phyloP scores from a whole-genome alignment of 2,113 vertebrate genomes.

The Oryzias javanicus region DNA sequence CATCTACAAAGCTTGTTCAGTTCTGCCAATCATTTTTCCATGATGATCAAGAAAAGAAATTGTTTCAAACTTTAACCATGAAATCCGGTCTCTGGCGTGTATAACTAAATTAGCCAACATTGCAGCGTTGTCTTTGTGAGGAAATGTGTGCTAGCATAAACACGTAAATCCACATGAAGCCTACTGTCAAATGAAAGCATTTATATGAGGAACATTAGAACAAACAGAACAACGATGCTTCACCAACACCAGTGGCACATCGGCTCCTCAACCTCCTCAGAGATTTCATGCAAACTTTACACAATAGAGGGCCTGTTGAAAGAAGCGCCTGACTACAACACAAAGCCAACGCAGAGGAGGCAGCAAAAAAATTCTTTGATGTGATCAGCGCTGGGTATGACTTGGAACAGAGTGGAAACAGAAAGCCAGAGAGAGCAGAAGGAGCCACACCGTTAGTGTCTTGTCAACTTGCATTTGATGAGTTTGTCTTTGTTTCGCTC shows the following conservation, averaged over 20 bases:
- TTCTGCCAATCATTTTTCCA: no score
- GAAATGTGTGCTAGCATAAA: constrained; percentile 52
- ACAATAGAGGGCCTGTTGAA: constrained; percentile 52
- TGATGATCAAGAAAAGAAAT: no score
- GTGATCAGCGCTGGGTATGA: constrained; percentile 28
- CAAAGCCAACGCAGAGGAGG: constrained; percentile 25
- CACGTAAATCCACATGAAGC: constrained; percentile 39
- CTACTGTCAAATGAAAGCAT: constrained; percentile 40
- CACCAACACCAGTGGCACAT: constrained; percentile 25
- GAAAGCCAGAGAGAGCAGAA: constrained; percentile 32
- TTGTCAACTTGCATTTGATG: constrained; percentile 66
- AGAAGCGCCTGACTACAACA: constrained; percentile 39
- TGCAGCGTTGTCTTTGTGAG: constrained; percentile 59
- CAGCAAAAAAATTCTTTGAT: constrained; percentile 36
- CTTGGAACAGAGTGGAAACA: constrained; percentile 18
- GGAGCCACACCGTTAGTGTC: constrained; percentile 47
- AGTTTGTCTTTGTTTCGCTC: constrained; percentile 72
- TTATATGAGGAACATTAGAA: constrained; percentile 32
- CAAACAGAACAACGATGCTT: constrained; percentile 36
- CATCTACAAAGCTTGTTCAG: no score
- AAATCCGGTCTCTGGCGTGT: constrained; percentile 57
- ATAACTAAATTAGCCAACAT: constrained; percentile 66
- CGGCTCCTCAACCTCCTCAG: constrained; percentile 26
- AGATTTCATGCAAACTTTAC: constrained; percentile 12
- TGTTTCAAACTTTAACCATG: no score